Conservation (phyloP, 2,888 invertebrate genomes). For the Plebejus argus region DNA sequence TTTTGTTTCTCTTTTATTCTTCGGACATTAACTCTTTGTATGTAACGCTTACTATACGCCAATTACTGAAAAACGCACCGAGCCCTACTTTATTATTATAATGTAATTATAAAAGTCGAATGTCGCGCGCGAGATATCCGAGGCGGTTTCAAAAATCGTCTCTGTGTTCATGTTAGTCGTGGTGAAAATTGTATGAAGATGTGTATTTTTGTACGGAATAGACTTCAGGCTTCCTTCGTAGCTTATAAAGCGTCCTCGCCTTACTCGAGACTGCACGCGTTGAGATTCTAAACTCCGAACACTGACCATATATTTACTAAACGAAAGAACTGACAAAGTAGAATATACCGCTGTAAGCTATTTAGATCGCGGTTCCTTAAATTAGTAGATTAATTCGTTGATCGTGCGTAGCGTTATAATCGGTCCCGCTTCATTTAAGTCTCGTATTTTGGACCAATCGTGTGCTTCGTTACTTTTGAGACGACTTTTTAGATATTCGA, state of each 20-base stretch:
- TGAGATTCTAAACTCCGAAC: slow-evolving; percentile 28
- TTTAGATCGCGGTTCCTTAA: not conserved
- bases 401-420: not conserved
- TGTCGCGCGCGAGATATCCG: not conserved
- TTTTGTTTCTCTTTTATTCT: not conserved
- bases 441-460: not conserved
- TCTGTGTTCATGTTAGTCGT: slow-evolving; percentile 33
- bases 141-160: slow-evolving; percentile 36
- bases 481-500: not conserved
- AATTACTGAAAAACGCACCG: not conserved
- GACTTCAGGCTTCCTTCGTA: slow-evolving; percentile 59
- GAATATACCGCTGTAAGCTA: not conserved
- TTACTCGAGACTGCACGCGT: slow-evolving; percentile 58
- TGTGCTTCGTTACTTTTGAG: not conserved
- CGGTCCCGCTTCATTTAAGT: not conserved
- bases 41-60: not conserved
- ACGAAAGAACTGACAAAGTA: not conserved
- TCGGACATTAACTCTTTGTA: not conserved
- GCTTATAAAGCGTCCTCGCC: slow-evolving; percentile 57
- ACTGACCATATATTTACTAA: slow-evolving; percentile 3
- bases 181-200: slow-evolving; percentile 45
- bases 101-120: not conserved
- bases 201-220: slow-evolving; percentile 59
- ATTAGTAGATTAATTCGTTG: not conserved
- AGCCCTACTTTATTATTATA: slow-evolving; percentile 20